phyloP scores from a whole-genome alignment of 2,113 vertebrate genomes.

The Terrapene triunguis region DNA sequence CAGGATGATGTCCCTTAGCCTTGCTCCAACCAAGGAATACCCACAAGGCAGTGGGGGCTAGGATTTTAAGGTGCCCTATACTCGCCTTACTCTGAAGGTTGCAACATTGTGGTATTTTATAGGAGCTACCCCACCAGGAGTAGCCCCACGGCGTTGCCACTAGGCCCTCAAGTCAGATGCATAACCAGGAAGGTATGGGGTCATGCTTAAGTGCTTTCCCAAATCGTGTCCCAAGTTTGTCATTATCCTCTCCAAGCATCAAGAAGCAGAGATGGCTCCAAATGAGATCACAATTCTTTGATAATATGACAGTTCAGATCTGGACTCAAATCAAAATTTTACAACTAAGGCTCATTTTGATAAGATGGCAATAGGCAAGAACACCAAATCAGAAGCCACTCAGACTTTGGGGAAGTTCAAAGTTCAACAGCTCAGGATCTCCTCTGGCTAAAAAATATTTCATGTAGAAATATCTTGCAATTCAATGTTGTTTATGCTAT shows the following conservation, averaged over 20 bases:
- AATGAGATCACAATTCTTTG: neutral
- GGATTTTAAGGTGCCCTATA: too few relatives aligned
- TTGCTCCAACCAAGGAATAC: too few relatives aligned
- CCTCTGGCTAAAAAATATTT: neutral
- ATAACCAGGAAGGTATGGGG: neutral
- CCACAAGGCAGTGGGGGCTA: too few relatives aligned
- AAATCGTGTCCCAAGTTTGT: neutral
- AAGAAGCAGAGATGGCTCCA: neutral
- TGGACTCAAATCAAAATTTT: neutral
- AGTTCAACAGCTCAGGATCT: neutral
- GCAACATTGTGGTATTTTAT: too few relatives aligned
- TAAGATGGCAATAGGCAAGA: neutral
- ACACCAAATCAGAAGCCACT: neutral
- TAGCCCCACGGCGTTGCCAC: too few relatives aligned
- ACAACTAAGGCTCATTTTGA: neutral
- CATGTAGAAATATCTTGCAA: neutral
- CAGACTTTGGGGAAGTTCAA: neutral
- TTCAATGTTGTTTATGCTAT: neutral
- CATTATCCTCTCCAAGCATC: neutral
- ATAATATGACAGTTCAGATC: neutral
- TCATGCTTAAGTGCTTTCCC: neutral
- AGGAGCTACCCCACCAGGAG: too few relatives aligned
- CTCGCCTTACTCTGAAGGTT: too few relatives aligned
- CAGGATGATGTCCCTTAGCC: too few relatives aligned
- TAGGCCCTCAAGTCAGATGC: too few relatives aligned